phyloP scores from a whole-genome alignment of 2,797 vertebrate genomes.

The Poeciliopsis presidionis region DNA sequence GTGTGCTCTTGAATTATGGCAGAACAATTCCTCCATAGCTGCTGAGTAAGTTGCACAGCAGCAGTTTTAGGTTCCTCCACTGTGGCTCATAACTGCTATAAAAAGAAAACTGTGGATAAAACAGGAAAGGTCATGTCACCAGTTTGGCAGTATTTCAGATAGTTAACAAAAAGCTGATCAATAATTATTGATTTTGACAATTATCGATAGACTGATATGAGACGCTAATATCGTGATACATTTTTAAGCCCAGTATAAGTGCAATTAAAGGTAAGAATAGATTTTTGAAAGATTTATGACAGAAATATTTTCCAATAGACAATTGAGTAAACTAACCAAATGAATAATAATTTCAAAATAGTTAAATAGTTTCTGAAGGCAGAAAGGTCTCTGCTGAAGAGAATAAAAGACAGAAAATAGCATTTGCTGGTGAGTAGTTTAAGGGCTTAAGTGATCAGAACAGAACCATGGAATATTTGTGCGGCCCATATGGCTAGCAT shows the following conservation, averaged over 20 bases:
- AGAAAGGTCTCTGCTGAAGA: not conserved
- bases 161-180: not conserved
- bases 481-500: slow-evolving; percentile 18
- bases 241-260: too few relatives aligned
- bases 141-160: too few relatives aligned
- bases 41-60: too few relatives aligned
- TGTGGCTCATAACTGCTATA: too few relatives aligned
- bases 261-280: too few relatives aligned
- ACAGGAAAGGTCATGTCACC: too few relatives aligned
- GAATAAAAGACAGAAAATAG: not conserved
- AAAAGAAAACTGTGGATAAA: too few relatives aligned
- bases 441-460: not conserved
- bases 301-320: not conserved
- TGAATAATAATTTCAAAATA: not conserved
- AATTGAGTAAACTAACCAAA: too few relatives aligned
- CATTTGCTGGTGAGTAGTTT: not conserved
- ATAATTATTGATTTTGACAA: not conserved
- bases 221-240: too few relatives aligned
- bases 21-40: too few relatives aligned
- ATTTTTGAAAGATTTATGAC: not conserved
- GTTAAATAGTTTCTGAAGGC: not conserved
- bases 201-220: not conserved
- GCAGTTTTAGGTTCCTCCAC: too few relatives aligned
- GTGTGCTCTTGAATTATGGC: too few relatives aligned
- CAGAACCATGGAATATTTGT: not conserved